Percentiles rank a stretch among this genome's conserved stretches.
These are phyloP conservation scores for Quadriops clusia DNA, from an alignment of 2,888 invertebrate species.

Conservation along the genomic window DNA sequence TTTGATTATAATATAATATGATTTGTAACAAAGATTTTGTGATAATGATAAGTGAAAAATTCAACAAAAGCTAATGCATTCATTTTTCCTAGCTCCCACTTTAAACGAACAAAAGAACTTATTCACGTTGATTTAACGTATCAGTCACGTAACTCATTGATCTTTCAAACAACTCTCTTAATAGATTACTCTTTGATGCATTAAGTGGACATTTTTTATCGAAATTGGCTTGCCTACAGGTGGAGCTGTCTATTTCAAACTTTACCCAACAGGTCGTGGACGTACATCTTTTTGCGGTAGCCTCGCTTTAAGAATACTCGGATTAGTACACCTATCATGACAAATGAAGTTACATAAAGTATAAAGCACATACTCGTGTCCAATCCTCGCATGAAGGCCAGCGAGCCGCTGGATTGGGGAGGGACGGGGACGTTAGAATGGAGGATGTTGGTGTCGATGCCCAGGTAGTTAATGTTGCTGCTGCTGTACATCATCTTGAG, in stretches of 20 bases:
- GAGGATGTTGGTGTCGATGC: slow-evolving; percentile 30
- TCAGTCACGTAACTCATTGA: too few species aligned
- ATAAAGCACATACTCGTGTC: slow-evolving; percentile 35
- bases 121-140: too few species aligned
- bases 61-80: too few species aligned
- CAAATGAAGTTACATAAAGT: slow-evolving; percentile 50
- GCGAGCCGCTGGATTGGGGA: slow-evolving; percentile 5
- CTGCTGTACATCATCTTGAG: slow-evolving; percentile 44
- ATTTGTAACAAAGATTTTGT: too few species aligned
- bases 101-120: too few species aligned
- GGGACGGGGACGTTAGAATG: slow-evolving; percentile 22
- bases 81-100: too few species aligned
- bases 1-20: too few species aligned
- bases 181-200: too few species aligned
- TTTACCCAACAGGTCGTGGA: slow-evolving; percentile 58
- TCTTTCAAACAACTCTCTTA: too few species aligned
- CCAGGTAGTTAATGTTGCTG: slow-evolving; percentile 39
- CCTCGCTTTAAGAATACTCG: slow-evolving; percentile 60
- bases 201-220: too few species aligned
- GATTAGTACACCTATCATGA: slow-evolving; percentile 51
- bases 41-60: too few species aligned
- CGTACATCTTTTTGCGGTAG: slow-evolving; percentile 63
- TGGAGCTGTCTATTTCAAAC: slow-evolving; percentile 41
- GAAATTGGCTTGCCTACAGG: neutral
- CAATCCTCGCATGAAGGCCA: slow-evolving; percentile 24